Percentiles rank a stretch among this genome's conserved stretches.
Conservation (phyloP, 2,113 vertebrate species). For the Ailurus styani region DNA sequence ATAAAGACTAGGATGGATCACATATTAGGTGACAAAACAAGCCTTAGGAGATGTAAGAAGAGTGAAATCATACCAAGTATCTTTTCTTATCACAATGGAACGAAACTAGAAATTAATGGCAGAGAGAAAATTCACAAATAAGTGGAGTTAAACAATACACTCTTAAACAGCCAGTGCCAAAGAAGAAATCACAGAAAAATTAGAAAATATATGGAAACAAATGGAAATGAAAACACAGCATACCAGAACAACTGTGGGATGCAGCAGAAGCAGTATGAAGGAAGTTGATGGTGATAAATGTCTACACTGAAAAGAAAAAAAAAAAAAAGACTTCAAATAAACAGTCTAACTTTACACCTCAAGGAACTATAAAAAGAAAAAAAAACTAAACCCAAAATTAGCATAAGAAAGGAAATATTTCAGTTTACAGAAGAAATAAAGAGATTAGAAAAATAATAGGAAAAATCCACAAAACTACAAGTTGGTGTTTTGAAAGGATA, state of each 20-base stretch:
- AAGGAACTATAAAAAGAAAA: neutral
- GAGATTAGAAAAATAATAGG: neutral
- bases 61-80: neutral
- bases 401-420: neutral
- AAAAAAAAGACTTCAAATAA: neutral
- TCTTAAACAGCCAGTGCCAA: neutral
- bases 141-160: neutral
- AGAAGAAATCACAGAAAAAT: neutral
- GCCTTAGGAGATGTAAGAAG: neutral
- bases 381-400: neutral
- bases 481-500: neutral
- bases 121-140: neutral
- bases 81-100: neutral
- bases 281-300: neutral
- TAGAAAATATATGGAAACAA: neutral
- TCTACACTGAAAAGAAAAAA: neutral
- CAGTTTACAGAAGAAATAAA: neutral
- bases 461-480: neutral
- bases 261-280: neutral
- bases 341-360: neutral
- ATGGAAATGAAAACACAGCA: neutral
- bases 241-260: neutral
- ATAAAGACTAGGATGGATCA: neutral
- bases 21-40: neutral
- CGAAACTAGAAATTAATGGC: neutral